These are phyloP conservation scores for Tridacna crocea DNA, from an alignment of 2,888 invertebrate genomes.

Conservation along the genomic window DNA sequence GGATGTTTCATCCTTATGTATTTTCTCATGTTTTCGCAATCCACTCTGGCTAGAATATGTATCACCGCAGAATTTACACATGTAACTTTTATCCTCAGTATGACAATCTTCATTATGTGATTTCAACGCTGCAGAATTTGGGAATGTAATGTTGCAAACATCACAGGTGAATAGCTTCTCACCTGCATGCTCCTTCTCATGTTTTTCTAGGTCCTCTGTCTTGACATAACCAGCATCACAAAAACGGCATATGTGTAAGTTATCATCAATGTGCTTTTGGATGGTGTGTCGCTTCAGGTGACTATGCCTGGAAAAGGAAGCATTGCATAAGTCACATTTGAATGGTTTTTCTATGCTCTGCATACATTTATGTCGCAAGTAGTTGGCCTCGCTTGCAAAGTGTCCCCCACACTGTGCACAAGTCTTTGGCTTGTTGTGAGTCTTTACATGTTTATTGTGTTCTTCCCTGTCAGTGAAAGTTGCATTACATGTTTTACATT, in stretches of 20 bases:
- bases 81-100: slow-evolving; percentile 9
- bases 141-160: slow-evolving; percentile 15
- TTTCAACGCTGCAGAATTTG: background rate
- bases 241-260: slow-evolving; percentile 21
- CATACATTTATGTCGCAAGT: slow-evolving; percentile 11
- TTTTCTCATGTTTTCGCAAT: slow-evolving; percentile 20
- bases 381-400: slow-evolving; percentile 1
- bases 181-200: slow-evolving; percentile 11
- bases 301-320: slow-evolving; percentile 11
- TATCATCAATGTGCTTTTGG: slow-evolving; percentile 24
- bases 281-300: slow-evolving; percentile 19
- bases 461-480: slow-evolving; percentile 3
- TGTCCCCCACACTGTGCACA: background rate
- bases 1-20: slow-evolving; percentile 1
- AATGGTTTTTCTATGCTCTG: slow-evolving; percentile 3
- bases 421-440: slow-evolving; percentile 12
- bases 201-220: slow-evolving; percentile 6
- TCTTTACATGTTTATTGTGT: background rate
- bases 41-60: slow-evolving; percentile 4
- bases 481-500: slow-evolving; percentile 13
- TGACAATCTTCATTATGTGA: background rate
- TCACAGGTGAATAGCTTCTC: slow-evolving; percentile 22
- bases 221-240: slow-evolving; percentile 26
- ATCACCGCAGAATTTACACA: slow-evolving; percentile 21
- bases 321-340: slow-evolving; percentile 23